phyloP scores from a whole-genome alignment of 2,797 vertebrate species.

The Ctenopoma kingsleyae region DNA sequence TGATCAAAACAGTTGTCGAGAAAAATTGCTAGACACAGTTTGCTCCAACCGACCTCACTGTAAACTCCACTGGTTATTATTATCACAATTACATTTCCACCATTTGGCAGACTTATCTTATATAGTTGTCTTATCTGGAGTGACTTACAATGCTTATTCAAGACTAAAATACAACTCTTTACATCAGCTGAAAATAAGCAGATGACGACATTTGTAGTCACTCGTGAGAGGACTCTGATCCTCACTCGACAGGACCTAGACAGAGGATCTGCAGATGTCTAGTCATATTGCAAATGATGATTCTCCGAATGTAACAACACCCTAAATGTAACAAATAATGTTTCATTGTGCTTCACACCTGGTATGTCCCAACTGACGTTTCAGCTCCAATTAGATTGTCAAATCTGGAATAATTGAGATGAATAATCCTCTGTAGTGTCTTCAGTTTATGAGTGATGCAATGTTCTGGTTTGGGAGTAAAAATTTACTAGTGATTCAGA shows the following conservation, averaged over 20 bases:
- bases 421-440: constrained; percentile 52
- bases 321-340: constrained; percentile 7
- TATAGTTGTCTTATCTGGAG: background rate
- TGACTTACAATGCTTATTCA: constrained; percentile 33
- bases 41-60: background rate
- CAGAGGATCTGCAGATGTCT: constrained; percentile 1
- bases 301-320: background rate
- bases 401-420: constrained; percentile 62
- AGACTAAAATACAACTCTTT: constrained; percentile 27
- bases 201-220: constrained; percentile 31
- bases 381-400: constrained; percentile 55
- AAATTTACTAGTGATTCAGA: constrained; percentile 40
- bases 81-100: constrained; percentile 36
- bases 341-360: constrained; percentile 21
- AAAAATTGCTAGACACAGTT: constrained; percentile 12
- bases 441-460: constrained; percentile 57
- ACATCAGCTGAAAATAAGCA: constrained; percentile 8
- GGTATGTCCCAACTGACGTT: constrained; percentile 34
- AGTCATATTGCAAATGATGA: background rate
- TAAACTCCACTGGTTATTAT: constrained; percentile 37
- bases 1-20: constrained; percentile 33
- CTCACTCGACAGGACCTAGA: constrained; percentile 7
- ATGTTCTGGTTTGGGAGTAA: constrained; percentile 41
- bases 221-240: constrained; percentile 24
- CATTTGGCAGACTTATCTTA: constrained; percentile 16